phyloP scores from a whole-genome alignment of 2,888 invertebrate species.

The Fragum fragum region DNA sequence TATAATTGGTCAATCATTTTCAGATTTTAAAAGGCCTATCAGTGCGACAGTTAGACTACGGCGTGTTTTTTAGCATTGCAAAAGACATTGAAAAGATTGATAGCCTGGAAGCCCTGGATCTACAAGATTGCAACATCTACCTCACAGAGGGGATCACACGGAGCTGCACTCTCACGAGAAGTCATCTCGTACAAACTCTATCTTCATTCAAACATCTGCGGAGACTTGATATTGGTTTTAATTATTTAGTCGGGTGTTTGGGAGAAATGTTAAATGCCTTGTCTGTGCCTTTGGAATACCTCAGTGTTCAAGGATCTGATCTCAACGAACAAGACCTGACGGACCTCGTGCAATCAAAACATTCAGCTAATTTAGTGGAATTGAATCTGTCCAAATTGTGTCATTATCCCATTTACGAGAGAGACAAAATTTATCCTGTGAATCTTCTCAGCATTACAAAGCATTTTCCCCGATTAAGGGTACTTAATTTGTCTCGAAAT shows the following conservation, averaged over 20 bases:
- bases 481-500: slow-evolving; percentile 79
- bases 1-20: too few relatives aligned
- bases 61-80: slow-evolving; percentile 74
- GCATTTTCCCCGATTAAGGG: slow-evolving; percentile 71
- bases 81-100: slow-evolving; percentile 72
- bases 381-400: slow-evolving; percentile 79
- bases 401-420: slow-evolving; percentile 77
- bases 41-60: slow-evolving; percentile 79
- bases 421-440: slow-evolving; percentile 72
- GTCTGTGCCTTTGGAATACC: slow-evolving; percentile 72
- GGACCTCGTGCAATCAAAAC: slow-evolving; percentile 71
- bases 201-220: slow-evolving; percentile 62
- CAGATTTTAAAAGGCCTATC: slow-evolving; percentile 79
- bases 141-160: slow-evolving; percentile 79
- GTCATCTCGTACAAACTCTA: slow-evolving; percentile 60
- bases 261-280: slow-evolving; percentile 76
- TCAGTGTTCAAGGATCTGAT: slow-evolving; percentile 79
- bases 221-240: slow-evolving; percentile 78
- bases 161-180: slow-evolving; percentile 72
- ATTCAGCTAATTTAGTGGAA: slow-evolving; percentile 72
- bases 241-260: slow-evolving; percentile 79
- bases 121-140: slow-evolving; percentile 81
- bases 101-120: slow-evolving; percentile 71
- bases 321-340: slow-evolving; percentile 75
- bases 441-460: slow-evolving; percentile 71